Conservation (phyloP, 1,140 invertebrate genomes). For the Epicauta chinensis region DNA sequence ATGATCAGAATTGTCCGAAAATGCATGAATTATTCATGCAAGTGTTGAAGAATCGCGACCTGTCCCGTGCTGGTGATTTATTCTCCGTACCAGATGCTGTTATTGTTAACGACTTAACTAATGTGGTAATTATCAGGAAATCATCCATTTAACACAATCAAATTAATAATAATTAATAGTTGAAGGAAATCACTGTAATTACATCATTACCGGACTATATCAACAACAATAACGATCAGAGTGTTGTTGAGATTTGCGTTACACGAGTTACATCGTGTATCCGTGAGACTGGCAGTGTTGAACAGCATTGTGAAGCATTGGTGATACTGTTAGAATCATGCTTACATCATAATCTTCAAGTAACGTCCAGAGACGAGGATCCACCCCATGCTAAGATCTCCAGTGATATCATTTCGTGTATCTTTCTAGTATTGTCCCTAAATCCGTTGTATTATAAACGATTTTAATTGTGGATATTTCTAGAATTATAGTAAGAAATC, state of each 20-base stretch:
- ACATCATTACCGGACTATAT: slow-evolving; percentile 73
- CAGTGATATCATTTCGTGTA: slow-evolving; percentile 86
- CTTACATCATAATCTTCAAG: slow-evolving; percentile 80
- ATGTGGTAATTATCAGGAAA: slow-evolving; percentile 58
- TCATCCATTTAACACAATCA: not conserved
- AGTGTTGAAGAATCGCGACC: slow-evolving; percentile 77
- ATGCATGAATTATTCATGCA: slow-evolving; percentile 88
- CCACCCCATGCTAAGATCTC: slow-evolving; percentile 94
- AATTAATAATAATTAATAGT: slow-evolving; percentile 42
- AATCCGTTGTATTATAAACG: not conserved
- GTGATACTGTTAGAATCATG: slow-evolving; percentile 81
- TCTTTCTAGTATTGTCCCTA: slow-evolving; percentile 70
- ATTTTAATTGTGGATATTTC: slow-evolving; percentile 20
- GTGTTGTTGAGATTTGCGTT: slow-evolving; percentile 88
- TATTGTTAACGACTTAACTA: slow-evolving; percentile 78
- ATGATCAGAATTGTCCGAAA: slow-evolving; percentile 28
- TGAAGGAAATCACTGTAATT: slow-evolving; percentile 71
- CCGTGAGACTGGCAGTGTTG: slow-evolving; percentile 81
- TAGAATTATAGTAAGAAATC: slow-evolving; percentile 83
- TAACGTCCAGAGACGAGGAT: slow-evolving; percentile 71
- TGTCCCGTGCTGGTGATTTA: slow-evolving; percentile 85
- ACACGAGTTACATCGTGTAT: slow-evolving; percentile 82
- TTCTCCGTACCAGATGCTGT: slow-evolving; percentile 80
- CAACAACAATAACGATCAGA: slow-evolving; percentile 84
- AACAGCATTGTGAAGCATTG: slow-evolving; percentile 75